Conservation (phyloP, 2,797 vertebrate species). For the Darevskia nairensis region DNA sequence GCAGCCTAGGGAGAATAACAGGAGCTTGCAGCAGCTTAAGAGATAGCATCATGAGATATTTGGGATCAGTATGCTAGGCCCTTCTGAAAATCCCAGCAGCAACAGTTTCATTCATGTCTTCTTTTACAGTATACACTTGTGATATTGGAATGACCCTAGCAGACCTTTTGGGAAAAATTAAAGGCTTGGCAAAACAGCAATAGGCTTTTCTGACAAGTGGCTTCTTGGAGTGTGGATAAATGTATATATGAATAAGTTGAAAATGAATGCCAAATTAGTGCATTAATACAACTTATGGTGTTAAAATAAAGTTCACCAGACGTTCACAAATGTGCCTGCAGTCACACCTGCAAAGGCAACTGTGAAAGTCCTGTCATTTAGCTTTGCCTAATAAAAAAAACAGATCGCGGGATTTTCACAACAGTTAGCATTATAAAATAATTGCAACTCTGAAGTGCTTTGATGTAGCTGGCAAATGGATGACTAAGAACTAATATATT, state of each 20-base stretch:
- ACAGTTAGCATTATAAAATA: slow-evolving; percentile 17
- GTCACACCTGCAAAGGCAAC: neutral
- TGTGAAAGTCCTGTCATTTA: neutral
- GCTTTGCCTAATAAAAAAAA: slow-evolving; percentile 29
- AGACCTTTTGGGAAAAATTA: neutral
- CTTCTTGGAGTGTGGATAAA: neutral
- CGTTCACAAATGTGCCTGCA: neutral
- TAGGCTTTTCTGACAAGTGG: neutral
- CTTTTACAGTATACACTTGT: neutral
- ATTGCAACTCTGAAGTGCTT: slow-evolving; percentile 44
- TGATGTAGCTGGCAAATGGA: slow-evolving; percentile 39
- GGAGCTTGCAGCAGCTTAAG: neutral
- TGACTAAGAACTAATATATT: slow-evolving; percentile 39
- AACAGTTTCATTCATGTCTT: neutral
- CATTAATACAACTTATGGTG: neutral
- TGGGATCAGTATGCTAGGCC: neutral
- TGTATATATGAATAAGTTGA: neutral
- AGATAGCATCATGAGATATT: neutral
- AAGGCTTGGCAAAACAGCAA: neutral
- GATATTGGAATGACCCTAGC: neutral
- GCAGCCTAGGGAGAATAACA: neutral
- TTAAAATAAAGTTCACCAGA: neutral
- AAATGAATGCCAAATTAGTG: neutral
- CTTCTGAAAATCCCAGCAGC: neutral
- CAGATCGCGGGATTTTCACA: slow-evolving; percentile 2